Base-by-base conservation (phyloP, 1,140 invertebrate genomes). In the Pachyrhynchus sulphureomaculatus region DNA sequence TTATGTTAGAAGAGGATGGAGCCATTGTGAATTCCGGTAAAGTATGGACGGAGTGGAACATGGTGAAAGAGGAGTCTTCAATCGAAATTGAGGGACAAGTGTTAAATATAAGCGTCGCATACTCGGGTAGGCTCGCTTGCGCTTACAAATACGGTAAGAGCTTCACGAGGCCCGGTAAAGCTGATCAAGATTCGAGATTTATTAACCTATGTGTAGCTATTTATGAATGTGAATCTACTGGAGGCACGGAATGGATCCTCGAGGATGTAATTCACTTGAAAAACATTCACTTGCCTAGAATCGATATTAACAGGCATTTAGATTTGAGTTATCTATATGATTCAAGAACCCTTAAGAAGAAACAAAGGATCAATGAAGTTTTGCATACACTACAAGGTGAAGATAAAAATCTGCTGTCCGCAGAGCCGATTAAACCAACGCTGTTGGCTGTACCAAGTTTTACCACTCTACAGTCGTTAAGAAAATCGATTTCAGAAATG, bases 211-310 rank as follows among this genome's bases (percentile, higher is more conserved):
- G 90, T 74, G 92, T 99, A 2, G 92, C 93, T n/a, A 96, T 99
- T 62, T 99, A 97, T 79, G 97, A 99, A 77, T 99, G 97, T 76
- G 97, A 99, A 81, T 97, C 95, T 64, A 97, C 95, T 21, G 97
- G 97, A 55, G 96, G 92, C 59, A 87, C 86, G n/a, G 96, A 99
- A 75, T 99, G 97, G 97, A 85, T 96, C n/a, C 78, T 96, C n/a
- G 97, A 99, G 77, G 97, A 99, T 71, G 96, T 92, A 0, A 94
- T 96, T 66, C 89, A 93, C 67, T 77, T 96, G 57, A 88, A 91
- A 72, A 95, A 95, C 68, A 91, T 95, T 58, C 89, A 91, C 73
- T 72, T 95, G 53, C 91, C 92, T 0, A 76, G 90, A 42, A 90
- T 92, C 8, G 86, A 89, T 45, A 82, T 92, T 1, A 90, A 92